Conservation (phyloP, 2,113 vertebrate species). For the Tragelaphus buxtoni region DNA sequence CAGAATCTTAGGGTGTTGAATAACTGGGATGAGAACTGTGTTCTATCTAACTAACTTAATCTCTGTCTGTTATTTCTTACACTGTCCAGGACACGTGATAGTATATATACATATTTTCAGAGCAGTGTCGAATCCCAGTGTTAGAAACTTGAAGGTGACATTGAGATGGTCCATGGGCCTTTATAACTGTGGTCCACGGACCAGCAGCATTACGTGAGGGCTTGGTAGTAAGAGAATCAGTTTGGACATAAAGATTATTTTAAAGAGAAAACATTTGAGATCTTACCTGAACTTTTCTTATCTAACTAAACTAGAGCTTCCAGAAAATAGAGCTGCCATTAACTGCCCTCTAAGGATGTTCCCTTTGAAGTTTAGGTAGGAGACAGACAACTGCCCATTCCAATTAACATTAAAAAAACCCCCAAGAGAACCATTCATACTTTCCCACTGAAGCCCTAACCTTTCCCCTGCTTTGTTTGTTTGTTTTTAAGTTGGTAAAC, state of each 20-base stretch:
- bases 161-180: not conserved
- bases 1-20: not conserved
- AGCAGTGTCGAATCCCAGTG: not conserved
- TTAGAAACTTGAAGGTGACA: not conserved
- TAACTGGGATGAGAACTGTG: not conserved
- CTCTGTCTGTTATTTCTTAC: not conserved
- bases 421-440: not conserved
- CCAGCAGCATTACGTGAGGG: not conserved
- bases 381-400: not conserved
- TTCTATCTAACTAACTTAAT: not conserved
- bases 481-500: not conserved
- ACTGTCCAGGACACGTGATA: not conserved
- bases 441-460: not conserved
- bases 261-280: slow-evolving; percentile 1
- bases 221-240: not conserved
- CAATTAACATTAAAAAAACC: not conserved
- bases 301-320: not conserved
- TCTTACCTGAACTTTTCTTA: not conserved
- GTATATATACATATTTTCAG: not conserved
- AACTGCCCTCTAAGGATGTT: not conserved
- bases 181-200: not conserved
- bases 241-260: not conserved
- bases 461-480: not conserved
- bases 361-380: not conserved
- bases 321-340: not conserved